Evolutionary conservation across 2,888 invertebrate genomes (phyloP).

Genomic region (Encarsia formosa): DNA sequence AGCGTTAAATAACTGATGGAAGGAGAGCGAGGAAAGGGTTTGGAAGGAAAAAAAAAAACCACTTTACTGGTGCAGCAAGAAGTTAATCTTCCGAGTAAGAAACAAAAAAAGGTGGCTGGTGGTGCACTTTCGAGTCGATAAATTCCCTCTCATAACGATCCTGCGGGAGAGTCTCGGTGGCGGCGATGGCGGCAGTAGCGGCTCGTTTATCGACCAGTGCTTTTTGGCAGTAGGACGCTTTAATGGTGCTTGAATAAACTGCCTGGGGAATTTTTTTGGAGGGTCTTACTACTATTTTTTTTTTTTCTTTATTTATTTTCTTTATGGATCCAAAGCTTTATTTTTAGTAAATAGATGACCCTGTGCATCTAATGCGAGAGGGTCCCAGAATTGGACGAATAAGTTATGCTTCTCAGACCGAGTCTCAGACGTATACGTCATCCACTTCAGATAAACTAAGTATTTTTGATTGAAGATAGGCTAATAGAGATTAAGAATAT

Average conservation of each 20-base stretch:
- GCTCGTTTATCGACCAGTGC: conserved; percentile 21
- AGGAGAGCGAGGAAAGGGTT: not conserved
- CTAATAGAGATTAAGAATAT: no score
- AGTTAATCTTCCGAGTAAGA: conserved; percentile 1
- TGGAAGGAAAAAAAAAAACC: not conserved
- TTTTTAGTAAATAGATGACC: no score
- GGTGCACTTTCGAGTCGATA: conserved; percentile 18
- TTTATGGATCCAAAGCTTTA: no score
- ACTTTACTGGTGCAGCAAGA: not conserved
- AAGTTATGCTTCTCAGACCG: no score
- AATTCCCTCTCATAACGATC: conserved; percentile 22
- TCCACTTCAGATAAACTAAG: no score
- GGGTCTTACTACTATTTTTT: no score
- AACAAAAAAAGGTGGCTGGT: conserved; percentile 6
- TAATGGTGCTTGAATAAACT: conserved; percentile 22
- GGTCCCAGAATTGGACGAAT: no score
- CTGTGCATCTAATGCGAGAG: no score
- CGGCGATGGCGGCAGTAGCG: not conserved
- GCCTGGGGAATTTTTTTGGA: no score
- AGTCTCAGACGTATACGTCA: no score
- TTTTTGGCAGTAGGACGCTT: conserved; percentile 11
- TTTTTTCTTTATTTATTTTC: no score
- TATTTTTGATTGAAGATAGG: no score
- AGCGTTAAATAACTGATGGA: conserved; percentile 13
- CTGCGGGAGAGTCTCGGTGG: not conserved